A percentile compares a stretch with the other conserved stretches of the same genome.
Conservation (phyloP, 2,113 vertebrate genomes). For the Brachypteracias leptosomus region DNA sequence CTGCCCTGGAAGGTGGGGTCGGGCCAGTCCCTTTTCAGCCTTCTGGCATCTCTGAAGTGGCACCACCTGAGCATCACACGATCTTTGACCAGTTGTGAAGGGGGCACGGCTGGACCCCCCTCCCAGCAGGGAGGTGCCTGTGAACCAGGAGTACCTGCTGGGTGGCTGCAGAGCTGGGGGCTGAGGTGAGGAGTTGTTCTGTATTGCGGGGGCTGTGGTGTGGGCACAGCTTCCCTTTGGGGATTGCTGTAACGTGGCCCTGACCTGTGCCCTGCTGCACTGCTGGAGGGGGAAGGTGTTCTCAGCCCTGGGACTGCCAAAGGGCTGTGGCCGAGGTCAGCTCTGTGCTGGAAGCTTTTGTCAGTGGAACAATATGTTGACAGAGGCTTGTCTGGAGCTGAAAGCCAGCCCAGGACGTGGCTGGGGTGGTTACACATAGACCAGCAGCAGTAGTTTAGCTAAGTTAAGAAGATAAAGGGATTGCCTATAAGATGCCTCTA, state of each 20-base stretch:
- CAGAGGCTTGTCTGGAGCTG: background rate
- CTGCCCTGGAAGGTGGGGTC: background rate
- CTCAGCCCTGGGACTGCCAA: accelerated
- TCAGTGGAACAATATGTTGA: background rate
- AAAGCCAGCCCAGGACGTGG: background rate
- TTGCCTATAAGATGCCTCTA: background rate
- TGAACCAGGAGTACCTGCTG: background rate
- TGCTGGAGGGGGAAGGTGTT: background rate
- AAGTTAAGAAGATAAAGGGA: no score
- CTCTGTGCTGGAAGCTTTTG: background rate
- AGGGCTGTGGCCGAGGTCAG: background rate
- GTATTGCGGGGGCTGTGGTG: background rate
- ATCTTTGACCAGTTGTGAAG: background rate
- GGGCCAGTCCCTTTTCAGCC: background rate
- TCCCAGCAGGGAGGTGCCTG: background rate
- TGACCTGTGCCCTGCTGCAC: background rate
- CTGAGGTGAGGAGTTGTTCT: background rate
- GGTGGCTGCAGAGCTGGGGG: background rate
- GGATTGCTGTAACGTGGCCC: background rate
- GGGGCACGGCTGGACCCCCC: background rate
- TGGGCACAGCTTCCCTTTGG: background rate
- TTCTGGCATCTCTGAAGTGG: background rate
- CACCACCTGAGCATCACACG: background rate
- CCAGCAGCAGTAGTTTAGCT: background rate
- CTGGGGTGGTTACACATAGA: accelerated